Evolutionary conservation across 2,888 invertebrate species (phyloP).

Genomic region (Andricus quercusramuli): DNA sequence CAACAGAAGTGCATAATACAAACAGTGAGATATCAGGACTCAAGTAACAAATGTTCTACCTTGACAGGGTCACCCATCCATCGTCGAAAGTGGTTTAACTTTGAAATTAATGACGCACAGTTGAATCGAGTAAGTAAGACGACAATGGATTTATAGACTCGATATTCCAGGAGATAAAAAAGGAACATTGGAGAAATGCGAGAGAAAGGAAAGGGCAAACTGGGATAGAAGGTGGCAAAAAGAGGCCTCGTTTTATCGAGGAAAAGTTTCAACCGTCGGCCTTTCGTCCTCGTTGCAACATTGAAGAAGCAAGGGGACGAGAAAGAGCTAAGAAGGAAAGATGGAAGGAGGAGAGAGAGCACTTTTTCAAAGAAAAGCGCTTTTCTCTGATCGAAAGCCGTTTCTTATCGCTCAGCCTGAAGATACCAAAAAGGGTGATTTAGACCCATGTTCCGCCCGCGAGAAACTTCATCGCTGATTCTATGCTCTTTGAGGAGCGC

Average conservation of each 20-base stretch:
- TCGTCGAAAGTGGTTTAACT: slow-evolving; percentile 48
- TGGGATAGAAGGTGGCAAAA: slow-evolving; percentile 46
- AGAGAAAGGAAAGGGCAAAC: slow-evolving; percentile 44
- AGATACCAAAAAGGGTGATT: slow-evolving; percentile 44
- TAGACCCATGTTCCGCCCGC: slow-evolving; percentile 23
- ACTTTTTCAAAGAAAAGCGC: slow-evolving; percentile 48
- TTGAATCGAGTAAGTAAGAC: slow-evolving; percentile 45
- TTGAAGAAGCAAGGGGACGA: slow-evolving; percentile 10
- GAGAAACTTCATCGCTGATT: slow-evolving; percentile 39
- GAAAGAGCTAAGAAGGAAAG: slow-evolving; percentile 13
- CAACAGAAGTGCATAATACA: background rate
- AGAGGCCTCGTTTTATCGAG: slow-evolving; percentile 50
- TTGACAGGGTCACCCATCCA: slow-evolving; percentile 22
- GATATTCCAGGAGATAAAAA: slow-evolving; percentile 41
- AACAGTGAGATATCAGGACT: background rate
- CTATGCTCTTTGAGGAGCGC: slow-evolving; percentile 12
- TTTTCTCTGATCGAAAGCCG: slow-evolving; percentile 52
- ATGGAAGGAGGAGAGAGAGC: slow-evolving; percentile 7
- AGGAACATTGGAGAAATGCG: slow-evolving; percentile 14
- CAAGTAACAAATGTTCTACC: background rate
- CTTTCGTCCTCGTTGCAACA: slow-evolving; percentile 49
- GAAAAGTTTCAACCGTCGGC: slow-evolving; percentile 49
- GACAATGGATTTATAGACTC: slow-evolving; percentile 51
- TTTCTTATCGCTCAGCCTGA: slow-evolving; percentile 50
- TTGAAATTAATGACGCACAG: slow-evolving; percentile 51